Conservation (phyloP, 2,113 vertebrate genomes). For the Brachyhypopomus gauderio region DNA sequence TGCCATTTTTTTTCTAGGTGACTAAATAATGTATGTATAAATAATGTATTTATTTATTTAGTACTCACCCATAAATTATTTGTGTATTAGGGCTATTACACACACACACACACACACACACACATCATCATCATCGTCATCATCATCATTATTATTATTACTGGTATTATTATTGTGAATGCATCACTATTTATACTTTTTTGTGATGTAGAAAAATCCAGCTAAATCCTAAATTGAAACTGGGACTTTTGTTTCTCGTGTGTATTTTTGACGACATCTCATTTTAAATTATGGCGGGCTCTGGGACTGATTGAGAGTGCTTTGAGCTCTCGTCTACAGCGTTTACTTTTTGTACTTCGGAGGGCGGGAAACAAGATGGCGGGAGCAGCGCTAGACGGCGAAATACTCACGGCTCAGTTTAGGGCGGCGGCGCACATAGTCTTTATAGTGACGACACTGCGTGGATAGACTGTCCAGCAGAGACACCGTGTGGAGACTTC, state of each 20-base stretch:
- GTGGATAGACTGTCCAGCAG: conserved; percentile 16
- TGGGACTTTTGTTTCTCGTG: neutral
- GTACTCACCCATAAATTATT: neutral
- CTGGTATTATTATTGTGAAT: conserved; percentile 4
- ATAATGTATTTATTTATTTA: neutral
- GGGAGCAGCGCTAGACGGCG: conserved; percentile 31
- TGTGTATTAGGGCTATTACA: neutral
- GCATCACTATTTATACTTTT: too few species aligned
- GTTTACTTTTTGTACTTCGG: conserved; percentile 10
- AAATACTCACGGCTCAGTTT: neutral
- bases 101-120: too few species aligned
- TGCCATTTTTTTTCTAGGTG: too few species aligned
- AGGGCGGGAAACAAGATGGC: conserved; percentile 56
- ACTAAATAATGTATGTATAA: too few species aligned
- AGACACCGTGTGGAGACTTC: conserved; percentile 38
- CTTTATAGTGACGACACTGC: neutral
- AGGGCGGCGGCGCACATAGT: conserved; percentile 26
- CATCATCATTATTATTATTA: neutral
- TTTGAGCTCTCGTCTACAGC: conserved; percentile 9
- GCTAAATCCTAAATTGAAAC: too few species aligned
- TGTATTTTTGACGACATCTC: neutral
- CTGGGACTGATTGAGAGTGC: conserved; percentile 23
- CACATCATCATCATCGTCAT: too few species aligned
- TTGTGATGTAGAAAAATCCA: too few species aligned
- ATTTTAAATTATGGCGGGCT: conserved; percentile 46